A percentile compares a stretch with the other conserved stretches of the same genome.
Evolutionary conservation across 2,113 vertebrate species (phyloP).

Genomic region (Paramormyrops kingsleyae): DNA sequence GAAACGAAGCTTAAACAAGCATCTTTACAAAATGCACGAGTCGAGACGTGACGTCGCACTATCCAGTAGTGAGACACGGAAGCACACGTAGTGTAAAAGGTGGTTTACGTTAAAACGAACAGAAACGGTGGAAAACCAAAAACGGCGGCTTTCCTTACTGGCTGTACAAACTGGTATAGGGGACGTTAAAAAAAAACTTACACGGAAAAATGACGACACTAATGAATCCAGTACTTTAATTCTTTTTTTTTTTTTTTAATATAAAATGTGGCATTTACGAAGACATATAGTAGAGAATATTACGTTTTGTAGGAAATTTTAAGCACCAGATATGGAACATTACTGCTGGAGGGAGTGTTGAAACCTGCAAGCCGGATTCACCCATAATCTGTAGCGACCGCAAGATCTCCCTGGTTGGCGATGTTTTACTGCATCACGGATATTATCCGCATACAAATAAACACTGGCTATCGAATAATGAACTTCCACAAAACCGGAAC

Average conservation of each 20-base stretch:
- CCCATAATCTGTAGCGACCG: not conserved
- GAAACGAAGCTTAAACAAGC: not conserved
- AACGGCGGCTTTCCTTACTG: not conserved
- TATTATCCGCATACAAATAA: not conserved
- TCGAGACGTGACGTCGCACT: not conserved
- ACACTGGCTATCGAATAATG: not conserved
- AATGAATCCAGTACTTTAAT: not conserved
- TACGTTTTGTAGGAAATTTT: not conserved
- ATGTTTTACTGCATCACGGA: not conserved
- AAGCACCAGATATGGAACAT: slow-evolving; percentile 5
- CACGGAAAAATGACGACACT: not conserved
- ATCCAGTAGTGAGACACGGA: slow-evolving; percentile 20
- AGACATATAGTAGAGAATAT: not conserved
- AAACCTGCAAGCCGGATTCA: not conserved
- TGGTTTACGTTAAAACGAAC: not conserved
- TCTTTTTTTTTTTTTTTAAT: not conserved
- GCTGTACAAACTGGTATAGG: not conserved
- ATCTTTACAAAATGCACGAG: not conserved
- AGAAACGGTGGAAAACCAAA: not conserved
- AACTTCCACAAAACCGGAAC: not conserved
- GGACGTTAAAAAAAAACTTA: not conserved
- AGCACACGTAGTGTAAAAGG: slow-evolving; percentile 4
- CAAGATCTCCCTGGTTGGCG: not conserved
- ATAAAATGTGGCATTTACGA: not conserved
- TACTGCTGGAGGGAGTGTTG: not conserved